Percentiles rank a stretch among this genome's conserved stretches.
These are phyloP conservation scores for Campaea margaritaria DNA, from an alignment of 2,888 invertebrate genomes.

Conservation along the genomic window DNA sequence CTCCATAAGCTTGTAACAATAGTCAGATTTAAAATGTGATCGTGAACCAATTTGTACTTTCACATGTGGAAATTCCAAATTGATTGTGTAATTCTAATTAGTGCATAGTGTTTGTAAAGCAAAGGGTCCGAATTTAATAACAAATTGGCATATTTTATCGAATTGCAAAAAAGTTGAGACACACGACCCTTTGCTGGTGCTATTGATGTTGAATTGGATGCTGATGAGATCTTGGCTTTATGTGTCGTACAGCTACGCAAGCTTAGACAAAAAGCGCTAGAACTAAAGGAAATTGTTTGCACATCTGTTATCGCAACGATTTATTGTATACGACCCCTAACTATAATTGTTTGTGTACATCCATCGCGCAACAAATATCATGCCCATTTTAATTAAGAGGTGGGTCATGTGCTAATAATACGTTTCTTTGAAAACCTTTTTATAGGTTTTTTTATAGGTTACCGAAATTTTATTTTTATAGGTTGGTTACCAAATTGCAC, in stretches of 20 bases:
- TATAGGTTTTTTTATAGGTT: too few species aligned
- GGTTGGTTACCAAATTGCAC: too few species aligned
- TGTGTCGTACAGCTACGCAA: slow-evolving; percentile 54
- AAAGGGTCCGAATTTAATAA: slow-evolving; percentile 70
- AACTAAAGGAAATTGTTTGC: slow-evolving; percentile 82
- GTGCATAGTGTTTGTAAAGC: slow-evolving; percentile 69
- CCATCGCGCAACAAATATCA: slow-evolving; percentile 4
- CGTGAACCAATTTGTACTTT: slow-evolving; percentile 19
- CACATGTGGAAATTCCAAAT: slow-evolving; percentile 27
- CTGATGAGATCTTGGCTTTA: slow-evolving; percentile 49
- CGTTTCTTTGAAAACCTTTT: not conserved
- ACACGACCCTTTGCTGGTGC: slow-evolving; percentile 73
- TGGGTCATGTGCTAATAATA: not conserved
- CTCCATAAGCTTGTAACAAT: slow-evolving; percentile 4
- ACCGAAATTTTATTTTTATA: too few species aligned
- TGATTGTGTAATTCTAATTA: slow-evolving; percentile 14
- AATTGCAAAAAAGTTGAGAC: slow-evolving; percentile 36
- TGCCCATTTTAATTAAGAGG: not conserved
- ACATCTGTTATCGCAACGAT: slow-evolving; percentile 70
- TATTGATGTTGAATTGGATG: slow-evolving; percentile 51
- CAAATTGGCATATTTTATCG: slow-evolving; percentile 7
- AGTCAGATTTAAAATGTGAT: slow-evolving; percentile 7
- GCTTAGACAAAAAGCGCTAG: slow-evolving; percentile 54
- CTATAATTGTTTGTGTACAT: not conserved
- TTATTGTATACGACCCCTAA: slow-evolving; percentile 36